Evolutionary conservation across 2,888 invertebrate species (phyloP).

Genomic region (Clistopyga incitator): DNA sequence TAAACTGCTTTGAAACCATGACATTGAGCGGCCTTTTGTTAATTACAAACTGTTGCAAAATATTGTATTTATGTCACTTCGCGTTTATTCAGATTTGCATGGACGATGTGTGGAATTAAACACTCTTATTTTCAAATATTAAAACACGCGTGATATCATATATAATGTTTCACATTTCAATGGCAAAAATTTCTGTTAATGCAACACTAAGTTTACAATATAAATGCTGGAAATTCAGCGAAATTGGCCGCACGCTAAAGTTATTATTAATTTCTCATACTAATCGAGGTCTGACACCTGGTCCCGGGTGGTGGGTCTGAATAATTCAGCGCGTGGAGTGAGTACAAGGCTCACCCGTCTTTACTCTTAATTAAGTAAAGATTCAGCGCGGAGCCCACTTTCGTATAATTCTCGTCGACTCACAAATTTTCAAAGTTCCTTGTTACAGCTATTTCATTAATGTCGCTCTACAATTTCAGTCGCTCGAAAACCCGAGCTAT

Average conservation of each 20-base stretch:
- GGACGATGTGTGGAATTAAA: background rate
- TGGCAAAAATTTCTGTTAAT: background rate
- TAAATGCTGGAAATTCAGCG: background rate
- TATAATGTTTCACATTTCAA: background rate
- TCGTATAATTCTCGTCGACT: slow-evolving; percentile 1
- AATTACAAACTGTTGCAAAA: background rate
- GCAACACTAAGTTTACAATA: background rate
- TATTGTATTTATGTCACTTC: background rate
- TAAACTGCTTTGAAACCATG: background rate
- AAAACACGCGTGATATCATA: no score
- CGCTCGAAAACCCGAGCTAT: slow-evolving; percentile 27
- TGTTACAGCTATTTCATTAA: slow-evolving; percentile 60
- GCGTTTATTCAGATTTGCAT: background rate
- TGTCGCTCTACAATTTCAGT: slow-evolving; percentile 35
- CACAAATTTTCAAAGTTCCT: slow-evolving; percentile 55
- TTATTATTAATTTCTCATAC: slow-evolving; percentile 74
- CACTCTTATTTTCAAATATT: no score
- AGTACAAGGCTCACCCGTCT: slow-evolving; percentile 5
- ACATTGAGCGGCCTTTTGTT: background rate
- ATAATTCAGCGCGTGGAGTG: slow-evolving; percentile 31
- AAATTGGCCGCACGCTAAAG: slow-evolving; percentile 64
- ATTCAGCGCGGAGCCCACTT: slow-evolving; percentile 17
- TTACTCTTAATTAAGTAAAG: slow-evolving; percentile 57
- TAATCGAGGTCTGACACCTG: slow-evolving; percentile 71
- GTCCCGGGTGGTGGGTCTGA: slow-evolving; percentile 38